phyloP scores from a whole-genome alignment of 2,113 vertebrate genomes.

The Brienomyrus brachyistius region DNA sequence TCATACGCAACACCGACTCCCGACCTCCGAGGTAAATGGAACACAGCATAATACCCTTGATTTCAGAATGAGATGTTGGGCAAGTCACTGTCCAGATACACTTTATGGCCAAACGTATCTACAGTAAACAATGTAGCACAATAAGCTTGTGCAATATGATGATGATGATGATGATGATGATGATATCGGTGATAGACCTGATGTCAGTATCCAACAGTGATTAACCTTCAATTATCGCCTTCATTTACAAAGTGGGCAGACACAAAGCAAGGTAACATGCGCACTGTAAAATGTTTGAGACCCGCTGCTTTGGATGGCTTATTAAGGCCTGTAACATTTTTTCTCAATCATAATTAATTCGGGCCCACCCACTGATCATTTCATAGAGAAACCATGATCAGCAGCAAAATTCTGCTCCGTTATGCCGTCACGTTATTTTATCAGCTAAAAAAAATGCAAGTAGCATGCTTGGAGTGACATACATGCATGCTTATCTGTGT shows the following conservation, averaged over 20 bases:
- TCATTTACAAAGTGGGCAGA: background rate
- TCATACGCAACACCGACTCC: too few relatives aligned
- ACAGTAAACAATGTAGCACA: background rate
- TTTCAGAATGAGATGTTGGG: background rate
- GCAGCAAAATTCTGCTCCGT: background rate
- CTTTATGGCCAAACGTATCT: background rate
- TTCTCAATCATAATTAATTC: background rate
- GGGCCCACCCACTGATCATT: background rate
- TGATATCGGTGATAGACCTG: background rate
- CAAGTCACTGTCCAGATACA: background rate
- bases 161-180: background rate
- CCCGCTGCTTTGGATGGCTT: background rate
- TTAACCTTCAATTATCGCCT: background rate
- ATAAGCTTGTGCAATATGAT: background rate
- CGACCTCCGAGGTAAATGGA: too few relatives aligned
- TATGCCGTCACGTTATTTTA: background rate
- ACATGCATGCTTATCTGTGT: background rate
- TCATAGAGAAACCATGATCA: background rate
- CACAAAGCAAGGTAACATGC: background rate
- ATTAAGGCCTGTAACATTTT: background rate
- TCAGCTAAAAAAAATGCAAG: background rate
- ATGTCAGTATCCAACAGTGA: background rate
- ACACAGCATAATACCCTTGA: background rate
- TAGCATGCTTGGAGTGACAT: background rate
- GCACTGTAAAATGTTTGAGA: background rate